phyloP scores from a whole-genome alignment of 2,113 vertebrate species.

The Thymallus thymallus region DNA sequence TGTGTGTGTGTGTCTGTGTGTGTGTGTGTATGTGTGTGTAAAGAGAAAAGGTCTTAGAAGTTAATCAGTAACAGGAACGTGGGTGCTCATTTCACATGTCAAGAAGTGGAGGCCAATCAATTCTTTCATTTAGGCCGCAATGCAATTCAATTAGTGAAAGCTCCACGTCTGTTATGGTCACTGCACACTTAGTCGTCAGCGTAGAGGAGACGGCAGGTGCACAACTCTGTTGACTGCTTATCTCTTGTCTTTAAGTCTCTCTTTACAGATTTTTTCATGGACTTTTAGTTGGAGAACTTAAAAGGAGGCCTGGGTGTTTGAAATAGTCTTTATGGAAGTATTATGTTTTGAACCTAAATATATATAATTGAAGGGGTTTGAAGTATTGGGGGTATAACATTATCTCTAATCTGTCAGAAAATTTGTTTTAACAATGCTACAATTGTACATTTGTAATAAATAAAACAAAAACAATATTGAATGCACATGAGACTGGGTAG shows the following conservation, averaged over 20 bases:
- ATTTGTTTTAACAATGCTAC: too few species aligned
- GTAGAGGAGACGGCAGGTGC: slow-evolving; percentile 27
- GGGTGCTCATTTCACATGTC: slow-evolving; percentile 33
- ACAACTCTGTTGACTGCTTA: slow-evolving; percentile 14
- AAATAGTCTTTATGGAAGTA: neutral
- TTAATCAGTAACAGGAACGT: slow-evolving; percentile 31
- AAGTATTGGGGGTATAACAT: too few species aligned
- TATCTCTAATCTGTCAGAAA: too few species aligned
- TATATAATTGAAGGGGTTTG: too few species aligned
- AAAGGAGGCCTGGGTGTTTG: slow-evolving; percentile 13
- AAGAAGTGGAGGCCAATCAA: slow-evolving; percentile 43
- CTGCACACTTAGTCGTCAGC: slow-evolving; percentile 56
- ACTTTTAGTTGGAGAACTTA: slow-evolving; percentile 34
- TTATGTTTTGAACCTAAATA: neutral
- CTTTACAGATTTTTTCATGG: slow-evolving; percentile 15
- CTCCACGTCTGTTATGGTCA: slow-evolving; percentile 51
- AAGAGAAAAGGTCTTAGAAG: slow-evolving; percentile 16
- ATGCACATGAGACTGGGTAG: too few species aligned
- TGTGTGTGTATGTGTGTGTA: neutral
- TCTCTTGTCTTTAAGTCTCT: slow-evolving; percentile 38
- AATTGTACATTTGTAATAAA: too few species aligned
- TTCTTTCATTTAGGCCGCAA: slow-evolving; percentile 55
- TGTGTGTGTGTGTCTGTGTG: neutral
- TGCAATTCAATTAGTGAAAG: slow-evolving; percentile 49
- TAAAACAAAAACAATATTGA: too few species aligned